Evolutionary conservation across 2,888 invertebrate species (phyloP).

Genomic region (Rhogogaster chlorosoma): DNA sequence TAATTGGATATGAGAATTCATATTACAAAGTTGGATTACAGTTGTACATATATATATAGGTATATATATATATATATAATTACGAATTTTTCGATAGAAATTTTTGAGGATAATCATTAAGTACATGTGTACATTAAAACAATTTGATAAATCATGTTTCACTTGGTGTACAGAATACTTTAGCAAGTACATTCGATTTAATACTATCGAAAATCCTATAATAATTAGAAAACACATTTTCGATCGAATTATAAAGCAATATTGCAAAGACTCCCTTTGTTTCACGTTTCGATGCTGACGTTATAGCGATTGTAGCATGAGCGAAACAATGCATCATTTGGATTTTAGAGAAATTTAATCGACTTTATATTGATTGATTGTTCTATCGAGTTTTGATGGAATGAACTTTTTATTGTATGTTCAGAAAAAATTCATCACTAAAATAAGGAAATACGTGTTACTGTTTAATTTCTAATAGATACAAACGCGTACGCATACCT

Average conservation of each 20-base stretch:
- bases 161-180: background rate
- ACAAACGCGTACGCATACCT: background rate
- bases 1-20: constrained; percentile 72
- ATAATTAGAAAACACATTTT: constrained; percentile 10
- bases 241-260: background rate
- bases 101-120: constrained; percentile 54
- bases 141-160: constrained; percentile 19
- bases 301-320: background rate
- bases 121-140: constrained; percentile 11
- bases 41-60: constrained; percentile 66
- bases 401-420: background rate
- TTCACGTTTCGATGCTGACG: background rate
- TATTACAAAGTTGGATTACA: constrained; percentile 74
- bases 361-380: background rate
- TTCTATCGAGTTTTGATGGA: background rate
- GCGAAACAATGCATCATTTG: background rate
- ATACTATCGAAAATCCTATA: constrained; percentile 12
- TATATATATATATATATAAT: constrained; percentile 68
- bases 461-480: background rate
- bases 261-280: background rate
- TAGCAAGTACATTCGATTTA: constrained; percentile 14
- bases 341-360: background rate
- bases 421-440: background rate
- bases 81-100: constrained; percentile 70
- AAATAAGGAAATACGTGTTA: background rate